Conservation (phyloP, 2,888 invertebrate species). For the Polydrusus tereticollis region DNA sequence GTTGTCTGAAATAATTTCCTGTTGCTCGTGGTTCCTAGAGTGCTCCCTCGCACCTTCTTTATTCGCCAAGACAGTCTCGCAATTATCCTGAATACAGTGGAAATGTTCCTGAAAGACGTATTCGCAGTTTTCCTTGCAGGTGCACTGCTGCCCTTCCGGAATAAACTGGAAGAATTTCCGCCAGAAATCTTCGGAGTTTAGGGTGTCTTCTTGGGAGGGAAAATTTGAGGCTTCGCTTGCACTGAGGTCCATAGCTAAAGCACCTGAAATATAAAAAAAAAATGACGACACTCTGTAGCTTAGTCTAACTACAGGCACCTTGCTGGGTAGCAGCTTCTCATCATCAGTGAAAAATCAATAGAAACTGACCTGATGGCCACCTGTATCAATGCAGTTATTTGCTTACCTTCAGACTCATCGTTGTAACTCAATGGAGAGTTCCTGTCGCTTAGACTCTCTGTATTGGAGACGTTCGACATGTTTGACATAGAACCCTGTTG, state of each 20-base stretch:
- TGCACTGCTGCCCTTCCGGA: slow-evolving; percentile 60
- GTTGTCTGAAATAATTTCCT: slow-evolving; percentile 86
- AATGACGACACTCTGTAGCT: no score
- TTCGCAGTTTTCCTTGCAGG: slow-evolving; percentile 68
- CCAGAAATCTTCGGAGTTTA: slow-evolving; percentile 70
- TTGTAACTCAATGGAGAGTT: slow-evolving; percentile 69
- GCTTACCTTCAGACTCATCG: slow-evolving; percentile 62
- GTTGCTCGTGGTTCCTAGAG: slow-evolving; percentile 89
- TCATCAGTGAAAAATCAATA: no score
- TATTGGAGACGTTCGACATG: slow-evolving; percentile 61
- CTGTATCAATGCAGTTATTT: not conserved
- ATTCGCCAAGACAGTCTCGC: slow-evolving; percentile 73
- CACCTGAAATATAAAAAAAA: slow-evolving; percentile 31
- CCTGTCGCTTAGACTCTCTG: slow-evolving; percentile 71
- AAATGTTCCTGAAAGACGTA: slow-evolving; percentile 85
- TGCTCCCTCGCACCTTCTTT: slow-evolving; percentile 85
- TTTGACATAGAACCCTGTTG: slow-evolving; percentile 60
- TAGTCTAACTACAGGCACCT: no score
- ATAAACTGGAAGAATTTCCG: slow-evolving; percentile 71
- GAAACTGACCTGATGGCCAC: no score
- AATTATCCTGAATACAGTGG: slow-evolving; percentile 85
- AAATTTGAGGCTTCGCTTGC: slow-evolving; percentile 62
- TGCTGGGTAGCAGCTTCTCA: no score
- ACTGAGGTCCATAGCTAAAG: slow-evolving; percentile 66
- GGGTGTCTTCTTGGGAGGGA: slow-evolving; percentile 56